Percentiles rank a stretch among this genome's conserved stretches.
These are phyloP conservation scores for Rissa tridactyla DNA, from an alignment of 2,113 vertebrate genomes.

Conservation along the genomic window DNA sequence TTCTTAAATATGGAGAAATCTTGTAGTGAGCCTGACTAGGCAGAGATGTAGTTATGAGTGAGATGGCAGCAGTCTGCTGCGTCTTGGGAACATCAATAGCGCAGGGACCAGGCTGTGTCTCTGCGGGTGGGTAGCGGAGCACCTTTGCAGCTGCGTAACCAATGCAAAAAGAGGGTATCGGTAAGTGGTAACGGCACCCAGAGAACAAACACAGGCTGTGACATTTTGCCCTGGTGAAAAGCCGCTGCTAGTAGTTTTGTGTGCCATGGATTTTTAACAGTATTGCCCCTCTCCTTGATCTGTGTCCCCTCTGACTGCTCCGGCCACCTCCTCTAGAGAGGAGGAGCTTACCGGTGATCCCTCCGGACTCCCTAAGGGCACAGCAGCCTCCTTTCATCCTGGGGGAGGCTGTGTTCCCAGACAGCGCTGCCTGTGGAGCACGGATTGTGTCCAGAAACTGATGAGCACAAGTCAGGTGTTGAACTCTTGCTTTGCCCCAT, in stretches of 20 bases:
- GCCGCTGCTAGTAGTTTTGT: background rate
- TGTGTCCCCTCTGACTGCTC: background rate
- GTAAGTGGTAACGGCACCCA: background rate
- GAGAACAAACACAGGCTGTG: background rate
- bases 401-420: background rate
- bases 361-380: background rate
- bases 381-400: background rate
- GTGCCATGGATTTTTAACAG: background rate
- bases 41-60: slow-evolving; percentile 12
- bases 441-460: slow-evolving; percentile 25
- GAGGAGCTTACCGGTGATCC: background rate
- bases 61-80: slow-evolving; percentile 22
- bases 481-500: slow-evolving; percentile 47
- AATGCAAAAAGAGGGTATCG: background rate
- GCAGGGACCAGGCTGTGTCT: background rate
- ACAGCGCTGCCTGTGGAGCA: background rate
- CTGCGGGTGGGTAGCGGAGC: background rate
- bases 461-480: slow-evolving; percentile 40
- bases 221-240: slow-evolving; percentile 19
- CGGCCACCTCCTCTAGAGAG: background rate
- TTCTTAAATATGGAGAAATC: slow-evolving; percentile 31
- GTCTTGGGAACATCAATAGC: background rate
- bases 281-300: slow-evolving; percentile 14
- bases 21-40: slow-evolving; percentile 27
- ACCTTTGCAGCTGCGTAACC: background rate